Evolutionary conservation across 2,888 invertebrate species (phyloP).

Genomic region (Sinodicranocentrus sp.): DNA sequence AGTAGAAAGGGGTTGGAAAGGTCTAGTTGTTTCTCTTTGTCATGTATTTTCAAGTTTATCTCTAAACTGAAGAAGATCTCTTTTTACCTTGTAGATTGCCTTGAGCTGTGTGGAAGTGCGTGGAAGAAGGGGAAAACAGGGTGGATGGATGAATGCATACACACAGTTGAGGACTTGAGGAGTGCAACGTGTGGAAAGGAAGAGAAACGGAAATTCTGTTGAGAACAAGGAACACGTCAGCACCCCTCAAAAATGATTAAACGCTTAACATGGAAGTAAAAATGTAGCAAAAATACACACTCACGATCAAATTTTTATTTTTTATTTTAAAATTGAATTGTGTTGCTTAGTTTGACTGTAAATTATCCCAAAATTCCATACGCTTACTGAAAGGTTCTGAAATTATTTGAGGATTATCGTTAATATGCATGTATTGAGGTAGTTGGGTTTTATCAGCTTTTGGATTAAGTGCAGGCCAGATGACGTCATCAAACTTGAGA

Average conservation of each 20-base stretch:
- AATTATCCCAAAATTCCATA: no score
- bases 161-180: background rate
- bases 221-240: conserved; percentile 55
- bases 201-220: conserved; percentile 56
- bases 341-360: no score
- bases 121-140: conserved; percentile 2
- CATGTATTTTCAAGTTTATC: conserved; percentile 31
- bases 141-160: conserved; percentile 14
- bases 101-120: conserved; percentile 9
- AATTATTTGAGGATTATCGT: no score
- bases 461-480: no score
- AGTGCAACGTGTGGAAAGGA: conserved; percentile 41
- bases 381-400: no score
- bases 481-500: no score
- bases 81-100: conserved; percentile 15
- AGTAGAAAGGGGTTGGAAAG: conserved; percentile 58
- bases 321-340: no score
- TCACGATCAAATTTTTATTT: background rate
- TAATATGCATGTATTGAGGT: no score
- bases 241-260: conserved; percentile 60
- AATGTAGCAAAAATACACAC: no score
- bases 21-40: conserved; percentile 58
- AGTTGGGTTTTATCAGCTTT: no score
- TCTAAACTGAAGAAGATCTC: conserved; percentile 8
- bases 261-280: conserved; percentile 19